Percentiles rank a stretch among this genome's conserved stretches.
These are phyloP conservation scores for Periophthalmus magnuspinnatus DNA, from an alignment of 2,797 vertebrate genomes.

Conservation along the genomic window DNA sequence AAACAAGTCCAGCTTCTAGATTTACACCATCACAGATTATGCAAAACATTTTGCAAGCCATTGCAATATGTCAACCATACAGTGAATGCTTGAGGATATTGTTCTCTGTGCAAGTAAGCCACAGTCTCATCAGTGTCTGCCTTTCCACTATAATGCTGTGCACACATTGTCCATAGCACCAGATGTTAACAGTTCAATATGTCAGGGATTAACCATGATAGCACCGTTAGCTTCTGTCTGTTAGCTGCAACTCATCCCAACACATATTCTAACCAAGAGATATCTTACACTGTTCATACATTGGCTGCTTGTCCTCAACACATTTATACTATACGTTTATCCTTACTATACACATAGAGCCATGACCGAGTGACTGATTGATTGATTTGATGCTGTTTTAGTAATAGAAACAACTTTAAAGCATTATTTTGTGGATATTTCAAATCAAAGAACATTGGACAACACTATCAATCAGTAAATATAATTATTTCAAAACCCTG, in stretches of 20 bases:
- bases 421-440: not conserved
- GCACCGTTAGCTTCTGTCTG: not conserved
- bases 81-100: not conserved
- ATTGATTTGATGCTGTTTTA: not conserved
- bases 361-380: not conserved
- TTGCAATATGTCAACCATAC: too few species aligned
- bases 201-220: slow-evolving; percentile 15
- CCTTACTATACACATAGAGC: not conserved
- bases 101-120: not conserved
- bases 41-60: not conserved
- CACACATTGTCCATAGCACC: not conserved
- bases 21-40: not conserved
- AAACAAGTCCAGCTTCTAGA: not conserved
- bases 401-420: not conserved
- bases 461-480: too few species aligned
- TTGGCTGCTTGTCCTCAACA: not conserved
- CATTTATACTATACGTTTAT: not conserved
- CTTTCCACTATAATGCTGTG: not conserved
- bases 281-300: not conserved
- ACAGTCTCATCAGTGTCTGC: not conserved
- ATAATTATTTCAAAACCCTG: too few species aligned
- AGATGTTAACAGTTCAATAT: slow-evolving; percentile 16
- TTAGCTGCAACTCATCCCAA: not conserved
- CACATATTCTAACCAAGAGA: not conserved
- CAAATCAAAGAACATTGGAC: too few species aligned